These are phyloP conservation scores for Intellagama lesueurii DNA, from an alignment of 2,797 vertebrate species.

Conservation along the genomic window DNA sequence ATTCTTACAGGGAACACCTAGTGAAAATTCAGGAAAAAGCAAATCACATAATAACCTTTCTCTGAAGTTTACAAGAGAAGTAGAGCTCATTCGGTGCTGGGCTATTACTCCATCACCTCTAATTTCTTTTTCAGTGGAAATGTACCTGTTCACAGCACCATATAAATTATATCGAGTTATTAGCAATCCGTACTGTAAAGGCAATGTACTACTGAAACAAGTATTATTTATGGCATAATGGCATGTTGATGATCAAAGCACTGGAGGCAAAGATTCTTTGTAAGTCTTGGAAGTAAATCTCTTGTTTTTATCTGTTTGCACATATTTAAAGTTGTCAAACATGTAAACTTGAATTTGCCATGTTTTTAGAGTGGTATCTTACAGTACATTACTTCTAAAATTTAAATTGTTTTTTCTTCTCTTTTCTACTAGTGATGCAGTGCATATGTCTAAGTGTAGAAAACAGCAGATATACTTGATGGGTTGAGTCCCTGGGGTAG, in stretches of 20 bases:
- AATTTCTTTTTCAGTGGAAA: neutral
- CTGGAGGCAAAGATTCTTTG: neutral
- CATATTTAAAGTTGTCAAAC: neutral
- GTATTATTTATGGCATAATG: slow-evolving; percentile 24
- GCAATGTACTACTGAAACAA: slow-evolving; percentile 7
- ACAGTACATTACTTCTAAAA: neutral
- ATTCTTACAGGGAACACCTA: too few relatives aligned
- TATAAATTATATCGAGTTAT: slow-evolving; percentile 16
- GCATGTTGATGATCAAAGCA: slow-evolving; percentile 5
- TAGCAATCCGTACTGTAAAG: neutral
- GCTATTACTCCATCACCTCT: neutral
- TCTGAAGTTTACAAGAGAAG: neutral
- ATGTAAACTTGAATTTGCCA: neutral
- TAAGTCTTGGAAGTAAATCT: slow-evolving; percentile 22
- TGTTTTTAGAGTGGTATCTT: neutral
- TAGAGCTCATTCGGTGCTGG: neutral
- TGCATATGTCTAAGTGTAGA: neutral
- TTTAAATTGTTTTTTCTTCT: neutral
- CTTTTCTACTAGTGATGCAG: neutral
- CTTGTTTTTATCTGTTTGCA: neutral
- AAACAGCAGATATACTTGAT: neutral
- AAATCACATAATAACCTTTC: neutral
- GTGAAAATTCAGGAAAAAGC: slow-evolving; percentile 8
- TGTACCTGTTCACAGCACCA: neutral
- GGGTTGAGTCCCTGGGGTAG: neutral